Evolutionary conservation across 2,113 vertebrate species (phyloP).

Genomic region (Festucalex cinctus): DNA sequence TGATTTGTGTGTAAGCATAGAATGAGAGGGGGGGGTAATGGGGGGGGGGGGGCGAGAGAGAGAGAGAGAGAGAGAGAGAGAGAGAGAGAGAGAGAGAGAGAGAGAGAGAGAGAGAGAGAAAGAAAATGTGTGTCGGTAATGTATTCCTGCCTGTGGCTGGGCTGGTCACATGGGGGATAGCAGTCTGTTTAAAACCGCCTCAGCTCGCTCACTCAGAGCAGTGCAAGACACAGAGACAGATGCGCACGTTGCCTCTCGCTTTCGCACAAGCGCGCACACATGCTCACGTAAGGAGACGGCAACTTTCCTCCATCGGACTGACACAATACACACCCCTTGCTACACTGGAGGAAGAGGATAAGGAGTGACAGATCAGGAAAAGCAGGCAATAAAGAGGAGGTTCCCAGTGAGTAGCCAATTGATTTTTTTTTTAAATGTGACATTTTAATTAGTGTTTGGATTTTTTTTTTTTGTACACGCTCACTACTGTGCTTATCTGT

Average conservation of each 20-base stretch:
- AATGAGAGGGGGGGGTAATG: conserved; percentile 7
- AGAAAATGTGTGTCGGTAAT: conserved; percentile 54
- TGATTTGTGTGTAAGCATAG: conserved; percentile 35
- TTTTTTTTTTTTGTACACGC: conserved; percentile 18
- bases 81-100: conserved; percentile 11
- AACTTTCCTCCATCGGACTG: conserved; percentile 69
- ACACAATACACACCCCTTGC: conserved; percentile 44
- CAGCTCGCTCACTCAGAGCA: conserved; percentile 72
- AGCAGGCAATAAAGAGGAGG: conserved; percentile 45
- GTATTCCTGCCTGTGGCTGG: conserved; percentile 75
- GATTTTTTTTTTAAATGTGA: conserved; percentile 19
- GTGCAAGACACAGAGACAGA: conserved; percentile 71
- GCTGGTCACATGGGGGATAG: conserved; percentile 80
- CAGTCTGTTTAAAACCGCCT: conserved; percentile 81
- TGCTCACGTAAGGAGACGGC: conserved; percentile 44
- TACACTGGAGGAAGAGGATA: conserved; percentile 55
- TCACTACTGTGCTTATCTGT: conserved; percentile 5
- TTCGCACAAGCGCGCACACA: conserved; percentile 26
- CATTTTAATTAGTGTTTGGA: not conserved
- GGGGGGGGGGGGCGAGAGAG: too few species aligned
- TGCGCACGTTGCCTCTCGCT: conserved; percentile 54
- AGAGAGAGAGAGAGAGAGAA: conserved; percentile 1
- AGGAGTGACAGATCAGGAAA: conserved; percentile 60
- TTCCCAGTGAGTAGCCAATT: conserved; percentile 57
- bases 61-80: conserved; percentile 18